Percentiles rank a stretch among this genome's conserved stretches.
phyloP scores from a whole-genome alignment of 2,797 vertebrate genomes.

The Coccyzus lansbergi region DNA sequence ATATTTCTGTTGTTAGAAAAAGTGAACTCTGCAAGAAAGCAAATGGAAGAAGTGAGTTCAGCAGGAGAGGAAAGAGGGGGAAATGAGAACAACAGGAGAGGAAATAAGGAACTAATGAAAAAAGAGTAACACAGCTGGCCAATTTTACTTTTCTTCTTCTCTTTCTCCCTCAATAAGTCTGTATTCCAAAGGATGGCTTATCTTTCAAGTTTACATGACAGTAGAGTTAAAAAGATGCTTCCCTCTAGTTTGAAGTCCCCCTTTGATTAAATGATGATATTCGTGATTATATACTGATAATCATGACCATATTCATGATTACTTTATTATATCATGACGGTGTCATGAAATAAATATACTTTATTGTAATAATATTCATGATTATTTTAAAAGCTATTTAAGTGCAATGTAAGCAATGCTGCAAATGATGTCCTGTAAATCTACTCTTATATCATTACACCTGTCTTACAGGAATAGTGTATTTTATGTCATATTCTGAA shows the following conservation, averaged over 20 bases:
- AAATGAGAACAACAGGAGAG: background rate
- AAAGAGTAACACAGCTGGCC: background rate
- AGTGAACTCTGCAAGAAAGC: slow-evolving; percentile 79
- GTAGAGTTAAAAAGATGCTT: background rate
- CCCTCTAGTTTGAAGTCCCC: background rate
- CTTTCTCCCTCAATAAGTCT: background rate
- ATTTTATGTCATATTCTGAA: background rate
- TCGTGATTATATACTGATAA: background rate
- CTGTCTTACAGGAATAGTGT: background rate
- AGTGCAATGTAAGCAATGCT: background rate
- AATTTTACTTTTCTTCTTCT: background rate
- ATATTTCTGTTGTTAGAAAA: slow-evolving; percentile 84
- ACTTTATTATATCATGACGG: background rate
- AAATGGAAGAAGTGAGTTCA: background rate
- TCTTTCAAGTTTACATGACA: background rate
- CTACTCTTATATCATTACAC: background rate
- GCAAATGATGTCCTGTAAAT: background rate
- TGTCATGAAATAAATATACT: too few species aligned
- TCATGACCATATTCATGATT: background rate
- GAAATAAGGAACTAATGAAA: slow-evolving; percentile 14
- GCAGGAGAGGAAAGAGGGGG: background rate
- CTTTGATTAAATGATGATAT: background rate
- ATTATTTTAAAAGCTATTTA: background rate
- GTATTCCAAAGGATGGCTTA: background rate
- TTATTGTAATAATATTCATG: background rate